Conservation (phyloP, 1,140 invertebrate genomes). For the Euura lappo region DNA sequence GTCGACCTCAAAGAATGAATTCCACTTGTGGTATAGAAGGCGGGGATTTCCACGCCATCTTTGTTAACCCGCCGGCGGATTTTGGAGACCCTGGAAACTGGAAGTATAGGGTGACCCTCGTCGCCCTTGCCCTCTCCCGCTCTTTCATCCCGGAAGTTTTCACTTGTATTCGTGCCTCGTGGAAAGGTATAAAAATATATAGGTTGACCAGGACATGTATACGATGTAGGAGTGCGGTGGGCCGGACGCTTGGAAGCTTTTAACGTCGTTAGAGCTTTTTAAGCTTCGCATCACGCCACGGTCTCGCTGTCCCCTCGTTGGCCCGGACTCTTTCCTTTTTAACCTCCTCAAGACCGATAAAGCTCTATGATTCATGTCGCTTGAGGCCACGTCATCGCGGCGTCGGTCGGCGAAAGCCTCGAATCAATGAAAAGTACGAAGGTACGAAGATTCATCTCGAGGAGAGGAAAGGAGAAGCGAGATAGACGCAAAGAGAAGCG, state of each 20-base stretch:
- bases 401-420: no score
- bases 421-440: no score
- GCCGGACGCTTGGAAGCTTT: not conserved
- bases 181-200: not conserved
- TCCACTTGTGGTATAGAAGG: not conserved
- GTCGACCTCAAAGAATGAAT: not conserved
- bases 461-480: no score
- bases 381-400: no score
- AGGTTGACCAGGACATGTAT: not conserved
- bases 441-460: no score
- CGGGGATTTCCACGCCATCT: not conserved
- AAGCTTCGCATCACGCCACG: not conserved
- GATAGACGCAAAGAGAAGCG: no score
- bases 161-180: not conserved
- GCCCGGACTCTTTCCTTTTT: not conserved
- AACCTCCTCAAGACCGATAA: not conserved
- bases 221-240: not conserved
- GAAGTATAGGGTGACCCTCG: not conserved
- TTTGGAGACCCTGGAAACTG: not conserved
- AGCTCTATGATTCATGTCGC: no score
- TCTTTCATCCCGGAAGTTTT: not conserved
- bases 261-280: slow-evolving; percentile 5
- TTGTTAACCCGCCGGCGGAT: not conserved
- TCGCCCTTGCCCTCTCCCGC: not conserved
- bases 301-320: not conserved